phyloP scores from a whole-genome alignment of 1,140 invertebrate genomes.

The Caenorhabditis elegans region DNA sequence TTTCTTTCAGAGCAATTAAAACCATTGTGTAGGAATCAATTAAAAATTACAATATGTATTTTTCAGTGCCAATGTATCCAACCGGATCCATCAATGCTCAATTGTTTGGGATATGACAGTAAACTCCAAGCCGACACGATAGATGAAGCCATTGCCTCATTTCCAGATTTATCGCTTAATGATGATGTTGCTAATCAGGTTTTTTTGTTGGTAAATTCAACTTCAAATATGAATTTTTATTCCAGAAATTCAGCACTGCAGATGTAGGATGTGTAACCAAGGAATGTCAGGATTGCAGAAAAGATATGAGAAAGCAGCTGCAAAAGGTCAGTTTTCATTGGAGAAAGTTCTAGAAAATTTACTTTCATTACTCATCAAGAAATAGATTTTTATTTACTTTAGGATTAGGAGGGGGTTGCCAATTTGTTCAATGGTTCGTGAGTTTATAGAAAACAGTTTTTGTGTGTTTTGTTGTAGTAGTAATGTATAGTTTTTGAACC shows the following conservation, averaged over 20 bases:
- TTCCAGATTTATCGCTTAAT: slow-evolving; percentile 10
- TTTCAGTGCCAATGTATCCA: slow-evolving; percentile 27
- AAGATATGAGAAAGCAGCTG: slow-evolving; percentile 24
- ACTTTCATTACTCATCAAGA: not conserved
- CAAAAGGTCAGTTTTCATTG: not conserved
- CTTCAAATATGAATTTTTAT: too few species aligned
- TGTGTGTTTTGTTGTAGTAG: too few species aligned
- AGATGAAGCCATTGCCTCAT: slow-evolving; percentile 16
- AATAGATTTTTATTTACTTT: not conserved
- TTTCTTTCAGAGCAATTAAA: too few species aligned
- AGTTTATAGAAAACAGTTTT: too few species aligned
- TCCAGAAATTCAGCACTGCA: not conserved
- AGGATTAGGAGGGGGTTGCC: not conserved
- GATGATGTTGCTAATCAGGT: not conserved
- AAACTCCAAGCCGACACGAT: slow-evolving; percentile 17
- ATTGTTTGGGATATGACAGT: slow-evolving; percentile 12
- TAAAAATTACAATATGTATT: not conserved
- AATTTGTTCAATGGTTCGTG: too few species aligned
- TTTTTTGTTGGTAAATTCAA: too few species aligned
- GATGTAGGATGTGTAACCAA: not conserved
- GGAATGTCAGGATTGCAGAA: slow-evolving; percentile 9
- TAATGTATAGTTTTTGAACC: not conserved
- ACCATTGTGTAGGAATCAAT: too few species aligned
- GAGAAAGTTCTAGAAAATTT: not conserved
- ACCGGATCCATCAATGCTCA: slow-evolving; percentile 9